Conservation (phyloP, 1,140 invertebrate genomes). For the Pseudomyrmex gracilis region DNA sequence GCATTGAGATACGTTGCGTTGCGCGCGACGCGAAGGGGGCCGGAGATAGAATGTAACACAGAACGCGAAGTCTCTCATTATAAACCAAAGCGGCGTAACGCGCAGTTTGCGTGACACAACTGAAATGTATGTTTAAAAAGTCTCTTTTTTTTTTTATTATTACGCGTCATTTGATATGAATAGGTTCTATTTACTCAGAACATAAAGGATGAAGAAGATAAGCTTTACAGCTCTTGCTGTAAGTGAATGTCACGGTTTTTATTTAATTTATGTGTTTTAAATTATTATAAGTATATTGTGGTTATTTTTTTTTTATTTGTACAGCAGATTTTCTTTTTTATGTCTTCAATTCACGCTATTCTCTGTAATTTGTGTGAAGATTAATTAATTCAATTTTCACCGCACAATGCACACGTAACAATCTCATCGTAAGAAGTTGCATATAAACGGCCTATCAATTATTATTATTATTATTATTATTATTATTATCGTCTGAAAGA, state of each 20-base stretch:
- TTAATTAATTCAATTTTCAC: background rate
- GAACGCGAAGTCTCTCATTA: conserved; percentile 61
- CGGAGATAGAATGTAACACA: conserved; percentile 25
- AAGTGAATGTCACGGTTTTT: background rate
- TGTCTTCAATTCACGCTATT: too few species aligned
- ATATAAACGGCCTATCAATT: background rate
- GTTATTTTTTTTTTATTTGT: too few species aligned
- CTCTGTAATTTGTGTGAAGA: background rate
- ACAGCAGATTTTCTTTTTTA: too few species aligned
- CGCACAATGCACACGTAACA: background rate
- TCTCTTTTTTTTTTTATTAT: background rate
- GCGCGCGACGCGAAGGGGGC: background rate
- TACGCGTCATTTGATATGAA: background rate
- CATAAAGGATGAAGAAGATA: too few species aligned
- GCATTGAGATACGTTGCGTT: conserved; percentile 59
- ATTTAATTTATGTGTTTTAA: background rate
- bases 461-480: conserved; percentile 40
- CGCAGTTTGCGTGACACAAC: background rate
- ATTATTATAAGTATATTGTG: too few species aligned
- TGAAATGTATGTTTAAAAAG: background rate
- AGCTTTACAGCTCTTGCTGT: too few species aligned
- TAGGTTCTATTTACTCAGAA: background rate
- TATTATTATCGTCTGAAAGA: conserved; percentile 40
- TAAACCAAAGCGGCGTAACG: background rate
- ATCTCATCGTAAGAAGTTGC: background rate